Percentiles rank a stretch among this genome's conserved stretches.
Conservation (phyloP, 2,797 vertebrate genomes). For the Macrochelys suwanniensis region DNA sequence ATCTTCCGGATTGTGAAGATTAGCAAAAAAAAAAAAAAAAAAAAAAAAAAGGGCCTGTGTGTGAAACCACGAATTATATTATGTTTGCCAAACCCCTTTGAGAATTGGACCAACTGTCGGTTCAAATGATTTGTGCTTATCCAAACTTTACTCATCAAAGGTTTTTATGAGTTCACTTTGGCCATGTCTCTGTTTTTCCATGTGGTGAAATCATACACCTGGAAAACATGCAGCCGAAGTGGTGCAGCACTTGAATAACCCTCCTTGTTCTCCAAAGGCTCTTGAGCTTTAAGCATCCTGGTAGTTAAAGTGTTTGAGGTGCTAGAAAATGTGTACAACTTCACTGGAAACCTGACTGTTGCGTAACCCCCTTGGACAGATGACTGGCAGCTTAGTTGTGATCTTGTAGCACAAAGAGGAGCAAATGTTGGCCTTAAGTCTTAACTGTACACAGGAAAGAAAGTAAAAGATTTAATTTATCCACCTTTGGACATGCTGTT, state of each 20-base stretch:
- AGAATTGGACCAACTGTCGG: constrained; percentile 63
- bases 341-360: constrained; percentile 65
- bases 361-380: constrained; percentile 45
- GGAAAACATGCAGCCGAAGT: constrained; percentile 71
- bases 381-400: constrained; percentile 57
- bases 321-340: constrained; percentile 73
- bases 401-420: constrained; percentile 40
- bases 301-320: constrained; percentile 60
- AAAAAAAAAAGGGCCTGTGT: constrained; percentile 64
- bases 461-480: constrained; percentile 3
- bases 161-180: constrained; percentile 76
- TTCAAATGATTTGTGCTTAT: constrained; percentile 77
- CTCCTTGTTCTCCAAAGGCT: constrained; percentile 77
- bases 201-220: constrained; percentile 80
- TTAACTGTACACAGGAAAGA: background rate
- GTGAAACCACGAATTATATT: constrained; percentile 75
- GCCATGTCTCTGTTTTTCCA: constrained; percentile 74
- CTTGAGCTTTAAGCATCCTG: constrained; percentile 59
- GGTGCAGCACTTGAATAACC: constrained; percentile 72
- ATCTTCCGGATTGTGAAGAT: constrained; percentile 66
- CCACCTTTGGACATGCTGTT: background rate
- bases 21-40: background rate
- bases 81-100: constrained; percentile 64
- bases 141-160: constrained; percentile 78
- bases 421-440: background rate